Conservation (phyloP, 2,797 vertebrate species). For the Crenichthys baileyi region DNA sequence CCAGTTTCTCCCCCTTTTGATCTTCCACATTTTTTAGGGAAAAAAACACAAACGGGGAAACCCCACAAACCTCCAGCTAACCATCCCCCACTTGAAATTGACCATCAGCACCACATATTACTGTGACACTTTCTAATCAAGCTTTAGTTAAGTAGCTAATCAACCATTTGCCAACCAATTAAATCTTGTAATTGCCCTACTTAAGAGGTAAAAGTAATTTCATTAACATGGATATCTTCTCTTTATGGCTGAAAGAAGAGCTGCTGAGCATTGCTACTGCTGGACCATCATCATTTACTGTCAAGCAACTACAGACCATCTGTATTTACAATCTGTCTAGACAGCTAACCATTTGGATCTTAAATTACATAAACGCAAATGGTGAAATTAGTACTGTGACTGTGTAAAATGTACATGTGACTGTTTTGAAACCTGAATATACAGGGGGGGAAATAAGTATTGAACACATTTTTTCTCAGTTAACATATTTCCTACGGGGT, state of each 20-base stretch:
- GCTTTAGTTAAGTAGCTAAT: slow-evolving; percentile 69
- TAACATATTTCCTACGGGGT: not conserved
- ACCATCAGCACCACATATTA: slow-evolving; percentile 24
- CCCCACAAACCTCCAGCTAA: not conserved
- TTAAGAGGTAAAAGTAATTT: slow-evolving; percentile 69
- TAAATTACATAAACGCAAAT: slow-evolving; percentile 11
- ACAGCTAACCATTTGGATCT: slow-evolving; percentile 18
- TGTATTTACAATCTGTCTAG: slow-evolving; percentile 36
- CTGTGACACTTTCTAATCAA: slow-evolving; percentile 60
- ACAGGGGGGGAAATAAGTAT: not conserved
- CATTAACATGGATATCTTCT: slow-evolving; percentile 60
- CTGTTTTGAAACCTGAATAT: not conserved
- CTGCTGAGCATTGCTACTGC: slow-evolving; percentile 21
- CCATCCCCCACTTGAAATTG: slow-evolving; percentile 26
- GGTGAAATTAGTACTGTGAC: not conserved
- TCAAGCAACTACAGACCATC: slow-evolving; percentile 32
- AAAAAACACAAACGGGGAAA: too few species aligned
- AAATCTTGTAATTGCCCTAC: slow-evolving; percentile 73
- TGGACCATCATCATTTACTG: slow-evolving; percentile 42
- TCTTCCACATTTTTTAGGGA: slow-evolving; percentile 28
- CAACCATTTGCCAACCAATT: slow-evolving; percentile 74
- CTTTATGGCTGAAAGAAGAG: slow-evolving; percentile 40
- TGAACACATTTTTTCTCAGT: not conserved
- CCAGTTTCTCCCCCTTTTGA: slow-evolving; percentile 31
- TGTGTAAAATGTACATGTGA: not conserved